These are phyloP conservation scores for Sarcophaga carnaria DNA, from an alignment of 2,888 invertebrate species.

Conservation along the genomic window DNA sequence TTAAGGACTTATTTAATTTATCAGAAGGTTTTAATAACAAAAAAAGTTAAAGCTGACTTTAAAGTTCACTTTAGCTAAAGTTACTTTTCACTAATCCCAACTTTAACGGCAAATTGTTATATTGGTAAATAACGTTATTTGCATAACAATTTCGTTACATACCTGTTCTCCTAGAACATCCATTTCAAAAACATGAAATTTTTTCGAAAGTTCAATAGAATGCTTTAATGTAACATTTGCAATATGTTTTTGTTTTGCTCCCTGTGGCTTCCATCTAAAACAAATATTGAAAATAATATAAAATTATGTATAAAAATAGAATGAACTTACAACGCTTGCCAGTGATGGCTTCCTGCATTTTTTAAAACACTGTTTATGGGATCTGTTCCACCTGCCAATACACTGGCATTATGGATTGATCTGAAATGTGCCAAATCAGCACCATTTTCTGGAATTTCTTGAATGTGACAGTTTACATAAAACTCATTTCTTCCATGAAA, in stretches of 20 bases:
- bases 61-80: no score
- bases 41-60: no score
- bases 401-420: constrained; percentile 87
- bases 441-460: constrained; percentile 93
- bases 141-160: constrained; percentile 1
- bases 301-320: neutral
- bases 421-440: constrained; percentile 92
- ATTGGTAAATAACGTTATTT: no score
- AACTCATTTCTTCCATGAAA: constrained; percentile 91
- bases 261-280: constrained; percentile 82
- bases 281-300: neutral
- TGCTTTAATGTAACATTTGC: constrained; percentile 86
- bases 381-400: constrained; percentile 83
- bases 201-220: constrained; percentile 84
- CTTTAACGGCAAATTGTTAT: no score
- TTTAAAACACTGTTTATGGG: constrained; percentile 77
- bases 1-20: no score
- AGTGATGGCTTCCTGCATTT: constrained; percentile 83
- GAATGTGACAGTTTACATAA: constrained; percentile 88
- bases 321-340: constrained; percentile 82
- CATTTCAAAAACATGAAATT: constrained; percentile 83
- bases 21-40: no score
- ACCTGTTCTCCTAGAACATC: constrained; percentile 88
- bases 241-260: constrained; percentile 83
- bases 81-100: no score